Percentiles rank a stretch among this genome's conserved stretches.
Evolutionary conservation across 2,888 invertebrate genomes (phyloP).

Genomic region (Colostygia pectinataria): DNA sequence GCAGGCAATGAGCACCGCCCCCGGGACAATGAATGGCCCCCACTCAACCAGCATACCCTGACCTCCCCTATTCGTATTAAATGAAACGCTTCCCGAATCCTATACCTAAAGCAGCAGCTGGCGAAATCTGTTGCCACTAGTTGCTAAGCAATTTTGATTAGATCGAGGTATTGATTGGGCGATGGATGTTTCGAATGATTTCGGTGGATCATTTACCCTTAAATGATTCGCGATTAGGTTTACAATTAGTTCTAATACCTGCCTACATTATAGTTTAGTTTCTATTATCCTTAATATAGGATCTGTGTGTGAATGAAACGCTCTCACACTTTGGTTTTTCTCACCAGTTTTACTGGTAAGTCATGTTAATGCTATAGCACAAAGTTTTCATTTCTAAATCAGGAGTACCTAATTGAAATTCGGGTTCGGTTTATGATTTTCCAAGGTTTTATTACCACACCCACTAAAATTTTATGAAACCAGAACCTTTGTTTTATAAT

Average conservation of each 20-base stretch:
- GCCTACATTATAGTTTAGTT: too few relatives aligned
- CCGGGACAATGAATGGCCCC: constrained; percentile 68
- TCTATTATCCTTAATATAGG: too few relatives aligned
- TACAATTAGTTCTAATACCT: neutral
- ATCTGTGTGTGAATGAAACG: too few relatives aligned
- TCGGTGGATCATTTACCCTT: too few relatives aligned
- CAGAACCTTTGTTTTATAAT: constrained; percentile 30
- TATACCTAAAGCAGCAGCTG: constrained; percentile 60
- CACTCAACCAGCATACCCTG: constrained; percentile 55
- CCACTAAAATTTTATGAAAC: constrained; percentile 34
- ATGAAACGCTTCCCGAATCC: constrained; percentile 41
- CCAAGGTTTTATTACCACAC: constrained; percentile 29
- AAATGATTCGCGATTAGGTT: neutral
- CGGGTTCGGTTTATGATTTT: constrained; percentile 33
- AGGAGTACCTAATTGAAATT: constrained; percentile 12
- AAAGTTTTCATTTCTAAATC: constrained; percentile 7
- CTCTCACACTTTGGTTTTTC: too few relatives aligned
- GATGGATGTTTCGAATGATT: constrained; percentile 4
- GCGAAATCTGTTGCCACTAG: constrained; percentile 77
- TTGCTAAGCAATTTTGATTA: constrained; percentile 70
- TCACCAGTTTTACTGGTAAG: neutral
- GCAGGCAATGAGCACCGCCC: constrained; percentile 77
- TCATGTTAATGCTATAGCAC: too few relatives aligned
- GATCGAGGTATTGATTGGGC: constrained; percentile 37
- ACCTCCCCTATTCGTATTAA: constrained; percentile 60